A percentile compares a stretch with the other conserved stretches of the same genome.
phyloP scores from a whole-genome alignment of 2,888 invertebrate genomes.

The Drosophila mercatorum region DNA sequence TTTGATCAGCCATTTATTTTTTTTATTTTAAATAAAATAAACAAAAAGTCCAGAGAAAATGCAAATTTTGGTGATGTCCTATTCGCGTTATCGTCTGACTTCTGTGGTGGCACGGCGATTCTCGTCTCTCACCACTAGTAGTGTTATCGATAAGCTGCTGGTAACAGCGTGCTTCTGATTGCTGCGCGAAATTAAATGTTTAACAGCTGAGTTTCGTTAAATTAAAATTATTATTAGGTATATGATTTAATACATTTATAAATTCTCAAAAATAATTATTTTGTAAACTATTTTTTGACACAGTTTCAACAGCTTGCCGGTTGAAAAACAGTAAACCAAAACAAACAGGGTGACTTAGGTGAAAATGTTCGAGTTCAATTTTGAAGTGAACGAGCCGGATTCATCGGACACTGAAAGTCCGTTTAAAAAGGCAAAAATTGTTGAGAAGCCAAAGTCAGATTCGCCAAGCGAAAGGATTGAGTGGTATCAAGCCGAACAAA shows the following conservation, averaged over 20 bases:
- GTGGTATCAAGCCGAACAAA: conserved; percentile 78
- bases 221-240: neutral
- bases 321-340: conserved; percentile 9
- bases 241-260: neutral
- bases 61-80: conserved; percentile 53
- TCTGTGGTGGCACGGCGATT: neutral
- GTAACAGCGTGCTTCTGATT: conserved; percentile 26
- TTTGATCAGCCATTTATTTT: conserved; percentile 78
- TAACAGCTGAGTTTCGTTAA: neutral
- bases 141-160: conserved; percentile 29
- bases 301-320: conserved; percentile 8
- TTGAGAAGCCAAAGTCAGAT: conserved; percentile 1
- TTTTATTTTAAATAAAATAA: conserved; percentile 46
- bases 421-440: conserved; percentile 33
- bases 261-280: neutral
- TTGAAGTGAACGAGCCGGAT: conserved; percentile 68
- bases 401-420: conserved; percentile 39
- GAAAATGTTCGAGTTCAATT: conserved; percentile 82
- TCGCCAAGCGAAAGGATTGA: conserved; percentile 18
- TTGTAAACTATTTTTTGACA: neutral
- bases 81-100: conserved; percentile 30
- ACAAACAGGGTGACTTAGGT: conserved; percentile 45
- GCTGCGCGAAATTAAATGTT: neutral
- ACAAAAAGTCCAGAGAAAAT: conserved; percentile 53
- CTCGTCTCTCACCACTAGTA: neutral